Conservation (phyloP, 2,888 invertebrate genomes). For the Ormia ochracea region DNA sequence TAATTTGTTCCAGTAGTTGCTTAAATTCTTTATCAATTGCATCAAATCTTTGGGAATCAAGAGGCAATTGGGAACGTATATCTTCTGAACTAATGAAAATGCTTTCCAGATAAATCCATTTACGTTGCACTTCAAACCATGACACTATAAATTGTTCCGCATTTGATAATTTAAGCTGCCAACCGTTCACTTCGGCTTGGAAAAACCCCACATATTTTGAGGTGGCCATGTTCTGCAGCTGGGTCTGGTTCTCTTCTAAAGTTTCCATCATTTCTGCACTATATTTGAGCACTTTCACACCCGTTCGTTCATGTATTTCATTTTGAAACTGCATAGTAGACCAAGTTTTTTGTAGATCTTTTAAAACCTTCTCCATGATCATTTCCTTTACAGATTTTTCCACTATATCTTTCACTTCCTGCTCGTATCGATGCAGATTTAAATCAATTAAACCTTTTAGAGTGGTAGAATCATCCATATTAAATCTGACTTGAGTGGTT, state of each 20-base stretch:
- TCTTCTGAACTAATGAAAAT: slow-evolving; percentile 98
- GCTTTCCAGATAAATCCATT: slow-evolving; percentile 95
- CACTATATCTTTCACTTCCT: slow-evolving; percentile 95
- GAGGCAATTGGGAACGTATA: slow-evolving; percentile 92
- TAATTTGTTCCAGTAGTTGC: slow-evolving; percentile 81
- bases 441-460: slow-evolving; percentile 90
- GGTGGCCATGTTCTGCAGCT: slow-evolving; percentile 95
- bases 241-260: slow-evolving; percentile 95
- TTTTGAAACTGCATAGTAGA: slow-evolving; percentile 87
- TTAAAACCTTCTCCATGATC: slow-evolving; percentile 95
- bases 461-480: slow-evolving; percentile 82
- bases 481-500: slow-evolving; percentile 86
- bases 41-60: slow-evolving; percentile 93
- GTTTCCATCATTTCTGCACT: slow-evolving; percentile 93
- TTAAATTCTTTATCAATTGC: slow-evolving; percentile 90
- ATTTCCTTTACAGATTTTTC: slow-evolving; percentile 97
- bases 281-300: slow-evolving; percentile 85
- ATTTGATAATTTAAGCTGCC: slow-evolving; percentile 92
- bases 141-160: slow-evolving; percentile 90
- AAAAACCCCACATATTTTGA: slow-evolving; percentile 94
- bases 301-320: slow-evolving; percentile 88
- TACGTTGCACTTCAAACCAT: slow-evolving; percentile 94
- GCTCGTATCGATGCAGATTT: slow-evolving; percentile 94
- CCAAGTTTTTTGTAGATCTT: slow-evolving; percentile 91
- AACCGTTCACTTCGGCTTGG: slow-evolving; percentile 87